Percentiles rank a stretch among this genome's conserved stretches.
These are phyloP conservation scores for Drosophila cracens DNA, from an alignment of 2,888 invertebrate species.

Conservation along the genomic window DNA sequence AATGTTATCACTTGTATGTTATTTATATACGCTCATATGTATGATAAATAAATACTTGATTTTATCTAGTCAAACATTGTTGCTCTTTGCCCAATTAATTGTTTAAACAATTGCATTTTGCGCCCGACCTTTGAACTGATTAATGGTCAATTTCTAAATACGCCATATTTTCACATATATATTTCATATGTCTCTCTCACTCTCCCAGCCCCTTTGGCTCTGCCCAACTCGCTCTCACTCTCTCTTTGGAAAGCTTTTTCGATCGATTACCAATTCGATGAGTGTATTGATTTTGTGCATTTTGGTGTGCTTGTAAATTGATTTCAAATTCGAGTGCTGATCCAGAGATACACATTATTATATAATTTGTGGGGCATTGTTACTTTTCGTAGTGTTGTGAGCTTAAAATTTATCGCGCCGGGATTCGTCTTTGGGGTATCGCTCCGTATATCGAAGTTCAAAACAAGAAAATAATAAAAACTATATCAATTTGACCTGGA, in stretches of 20 bases:
- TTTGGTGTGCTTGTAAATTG: conserved; percentile 15
- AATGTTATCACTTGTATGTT: not conserved
- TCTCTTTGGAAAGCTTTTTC: conserved; percentile 4
- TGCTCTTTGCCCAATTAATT: conserved; percentile 22
- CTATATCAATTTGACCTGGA: not conserved
- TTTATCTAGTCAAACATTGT: not conserved
- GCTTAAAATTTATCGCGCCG: too few species aligned
- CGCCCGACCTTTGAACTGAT: conserved; percentile 70
- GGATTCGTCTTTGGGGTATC: not conserved
- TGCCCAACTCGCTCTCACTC: not conserved
- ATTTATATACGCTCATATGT: not conserved
- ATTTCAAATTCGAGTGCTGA: not conserved
- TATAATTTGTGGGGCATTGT: not conserved
- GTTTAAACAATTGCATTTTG: conserved; percentile 39
- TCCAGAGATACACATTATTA: conserved; percentile 11
- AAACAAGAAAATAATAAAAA: not conserved
- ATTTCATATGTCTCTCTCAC: conserved; percentile 9
- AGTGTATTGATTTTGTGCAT: conserved; percentile 2
- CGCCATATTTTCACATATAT: not conserved
- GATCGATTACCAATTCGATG: conserved; percentile 9
- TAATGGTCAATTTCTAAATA: conserved; percentile 28
- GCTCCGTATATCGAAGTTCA: not conserved
- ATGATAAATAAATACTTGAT: not conserved
- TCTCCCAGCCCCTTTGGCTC: conserved; percentile 5
- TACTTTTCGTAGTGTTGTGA: not conserved